Evolutionary conservation across 2,113 vertebrate genomes (phyloP).

Genomic region (Ceyx margarethae): DNA sequence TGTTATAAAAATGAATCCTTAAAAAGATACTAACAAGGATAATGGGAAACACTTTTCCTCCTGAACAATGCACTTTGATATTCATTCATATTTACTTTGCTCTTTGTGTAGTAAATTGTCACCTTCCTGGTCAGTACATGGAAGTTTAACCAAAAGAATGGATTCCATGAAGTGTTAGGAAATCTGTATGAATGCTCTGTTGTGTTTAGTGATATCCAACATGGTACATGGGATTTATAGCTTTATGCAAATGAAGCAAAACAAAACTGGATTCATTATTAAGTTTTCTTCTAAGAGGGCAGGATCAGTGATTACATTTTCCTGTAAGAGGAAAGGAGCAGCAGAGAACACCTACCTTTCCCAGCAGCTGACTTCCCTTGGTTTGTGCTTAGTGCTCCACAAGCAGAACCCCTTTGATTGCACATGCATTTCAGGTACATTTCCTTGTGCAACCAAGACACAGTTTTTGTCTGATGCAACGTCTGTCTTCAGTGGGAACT

Average conservation of each 20-base stretch:
- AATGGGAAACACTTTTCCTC: background rate
- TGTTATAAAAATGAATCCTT: background rate
- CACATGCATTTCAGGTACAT: background rate
- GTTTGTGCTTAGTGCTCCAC: background rate
- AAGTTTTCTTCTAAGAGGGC: background rate
- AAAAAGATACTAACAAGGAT: background rate
- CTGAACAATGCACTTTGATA: background rate
- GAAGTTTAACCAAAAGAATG: background rate
- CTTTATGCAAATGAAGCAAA: background rate
- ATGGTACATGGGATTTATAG: background rate
- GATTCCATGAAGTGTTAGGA: background rate
- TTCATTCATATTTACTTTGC: background rate
- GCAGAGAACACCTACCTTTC: background rate
- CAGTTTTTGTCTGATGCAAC: background rate
- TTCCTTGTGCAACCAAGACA: background rate
- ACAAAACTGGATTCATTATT: background rate
- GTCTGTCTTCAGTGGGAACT: background rate
- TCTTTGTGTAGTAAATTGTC: background rate
- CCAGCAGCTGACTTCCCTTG: background rate
- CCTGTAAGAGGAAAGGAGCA: background rate
- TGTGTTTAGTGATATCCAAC: background rate
- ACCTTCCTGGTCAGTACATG: background rate
- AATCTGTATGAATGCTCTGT: background rate
- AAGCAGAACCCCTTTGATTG: background rate
- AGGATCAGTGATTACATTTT: background rate